A percentile compares a stretch with the other conserved stretches of the same genome.
Evolutionary conservation across 2,888 invertebrate species (phyloP).

Genomic region (Eledona agricola): DNA sequence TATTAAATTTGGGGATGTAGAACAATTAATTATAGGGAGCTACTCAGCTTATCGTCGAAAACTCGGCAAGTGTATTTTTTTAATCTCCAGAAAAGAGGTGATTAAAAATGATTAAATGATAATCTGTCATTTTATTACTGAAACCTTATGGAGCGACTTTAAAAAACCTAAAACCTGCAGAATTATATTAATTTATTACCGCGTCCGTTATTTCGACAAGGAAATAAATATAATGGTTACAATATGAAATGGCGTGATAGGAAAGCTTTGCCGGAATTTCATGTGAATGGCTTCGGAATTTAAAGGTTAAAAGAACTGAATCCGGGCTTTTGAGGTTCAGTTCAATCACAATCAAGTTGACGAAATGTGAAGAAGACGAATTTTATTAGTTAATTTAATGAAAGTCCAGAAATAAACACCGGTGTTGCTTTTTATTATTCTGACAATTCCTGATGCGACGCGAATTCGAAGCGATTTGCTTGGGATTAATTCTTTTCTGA

Average conservation of each 20-base stretch:
- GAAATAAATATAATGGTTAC: slow-evolving; percentile 13
- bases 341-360: slow-evolving; percentile 18
- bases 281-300: slow-evolving; percentile 15
- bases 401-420: slow-evolving; percentile 13
- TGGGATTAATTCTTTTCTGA: slow-evolving; percentile 22
- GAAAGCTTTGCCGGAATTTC: slow-evolving; percentile 21
- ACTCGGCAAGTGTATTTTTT: slow-evolving; percentile 15
- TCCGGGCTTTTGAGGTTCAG: slow-evolving; percentile 12
- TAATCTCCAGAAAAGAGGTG: background rate
- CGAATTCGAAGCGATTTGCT: slow-evolving; percentile 11
- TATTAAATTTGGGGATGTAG: slow-evolving; percentile 29
- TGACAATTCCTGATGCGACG: slow-evolving; percentile 3
- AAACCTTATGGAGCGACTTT: no score
- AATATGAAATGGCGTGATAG: slow-evolving; percentile 23
- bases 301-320: slow-evolving; percentile 21
- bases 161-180: no score
- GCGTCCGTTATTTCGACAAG: slow-evolving; percentile 16
- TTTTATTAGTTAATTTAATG: slow-evolving; percentile 20
- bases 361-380: slow-evolving; percentile 16
- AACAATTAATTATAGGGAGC: slow-evolving; percentile 27
- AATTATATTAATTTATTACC: slow-evolving; percentile 16
- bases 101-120: slow-evolving; percentile 18
- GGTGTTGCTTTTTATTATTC: slow-evolving; percentile 8
- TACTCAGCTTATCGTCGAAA: slow-evolving; percentile 23
- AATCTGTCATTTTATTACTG: slow-evolving; percentile 15